phyloP scores from a whole-genome alignment of 2,888 invertebrate genomes.

The Latrodectus hesperus region DNA sequence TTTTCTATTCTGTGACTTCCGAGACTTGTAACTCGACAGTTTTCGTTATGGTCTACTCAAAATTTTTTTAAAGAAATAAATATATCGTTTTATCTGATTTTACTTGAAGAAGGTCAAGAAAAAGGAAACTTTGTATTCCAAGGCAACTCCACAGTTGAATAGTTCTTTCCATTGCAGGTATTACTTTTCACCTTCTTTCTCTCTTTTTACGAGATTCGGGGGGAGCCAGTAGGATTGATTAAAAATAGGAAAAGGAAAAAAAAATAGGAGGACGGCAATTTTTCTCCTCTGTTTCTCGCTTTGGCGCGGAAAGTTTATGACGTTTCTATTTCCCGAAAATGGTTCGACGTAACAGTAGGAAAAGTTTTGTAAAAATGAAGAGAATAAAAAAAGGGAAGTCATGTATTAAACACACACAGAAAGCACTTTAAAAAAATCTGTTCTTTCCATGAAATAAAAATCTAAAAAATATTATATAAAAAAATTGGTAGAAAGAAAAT shows the following conservation, averaged over 20 bases:
- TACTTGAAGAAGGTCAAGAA: constrained; percentile 1
- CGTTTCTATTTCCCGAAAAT: constrained; percentile 26
- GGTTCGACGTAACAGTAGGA: constrained; percentile 7
- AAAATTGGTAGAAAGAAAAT: no score
- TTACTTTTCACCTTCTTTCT: constrained; percentile 41
- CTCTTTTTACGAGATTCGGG: constrained; percentile 6
- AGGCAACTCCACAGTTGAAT: constrained; percentile 20
- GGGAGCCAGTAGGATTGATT: constrained; percentile 30
- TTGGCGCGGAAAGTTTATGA: constrained; percentile 33
- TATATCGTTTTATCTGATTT: constrained; percentile 39
- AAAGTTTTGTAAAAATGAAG: background rate
- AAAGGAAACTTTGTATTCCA: constrained; percentile 24
- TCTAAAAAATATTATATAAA: background rate
- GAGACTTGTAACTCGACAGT: constrained; percentile 29
- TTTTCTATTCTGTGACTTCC: background rate
- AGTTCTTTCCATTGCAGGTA: constrained; percentile 27
- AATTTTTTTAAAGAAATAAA: constrained; percentile 22
- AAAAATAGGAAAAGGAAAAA: constrained; percentile 12
- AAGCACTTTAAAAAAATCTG: background rate
- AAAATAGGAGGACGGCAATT: background rate
- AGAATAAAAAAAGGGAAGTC: background rate
- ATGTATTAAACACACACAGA: background rate
- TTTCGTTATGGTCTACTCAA: constrained; percentile 29
- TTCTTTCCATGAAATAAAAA: background rate
- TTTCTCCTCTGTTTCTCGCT: constrained; percentile 15